These are phyloP conservation scores for Lagria hirta DNA, from an alignment of 2,888 invertebrate genomes.

Conservation along the genomic window DNA sequence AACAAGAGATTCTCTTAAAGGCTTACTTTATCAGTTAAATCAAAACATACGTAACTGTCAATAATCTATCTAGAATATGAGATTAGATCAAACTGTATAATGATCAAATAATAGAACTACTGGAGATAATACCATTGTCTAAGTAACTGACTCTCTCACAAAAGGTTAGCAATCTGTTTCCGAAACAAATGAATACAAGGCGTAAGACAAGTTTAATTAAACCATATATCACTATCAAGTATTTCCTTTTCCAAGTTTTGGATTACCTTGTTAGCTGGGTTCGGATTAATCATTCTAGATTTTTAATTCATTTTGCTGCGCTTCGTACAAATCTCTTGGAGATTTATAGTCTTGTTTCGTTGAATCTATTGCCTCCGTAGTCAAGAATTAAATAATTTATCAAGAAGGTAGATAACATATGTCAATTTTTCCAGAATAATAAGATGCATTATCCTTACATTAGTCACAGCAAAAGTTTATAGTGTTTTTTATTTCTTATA, in stretches of 20 bases:
- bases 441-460: too few relatives aligned
- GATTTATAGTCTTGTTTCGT: slow-evolving; percentile 43
- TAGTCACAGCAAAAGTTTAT: too few relatives aligned
- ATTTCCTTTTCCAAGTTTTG: slow-evolving; percentile 46
- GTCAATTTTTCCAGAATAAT: too few relatives aligned
- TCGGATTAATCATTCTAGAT: slow-evolving; percentile 52
- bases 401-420: too few relatives aligned
- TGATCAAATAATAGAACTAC: slow-evolving; percentile 40
- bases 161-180: slow-evolving; percentile 52
- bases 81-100: slow-evolving; percentile 20
- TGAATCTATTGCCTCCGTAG: slow-evolving; percentile 33
- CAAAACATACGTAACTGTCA: slow-evolving; percentile 23
- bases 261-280: slow-evolving; percentile 52
- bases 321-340: slow-evolving; percentile 40
- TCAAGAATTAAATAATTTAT: not conserved
- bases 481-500: too few relatives aligned
- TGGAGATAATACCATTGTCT: slow-evolving; percentile 43
- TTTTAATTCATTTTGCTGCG: slow-evolving; percentile 49
- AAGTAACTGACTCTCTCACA: slow-evolving; percentile 40
- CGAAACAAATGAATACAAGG: slow-evolving; percentile 55
- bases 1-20: too few relatives aligned
- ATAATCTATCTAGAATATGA: slow-evolving; percentile 9
- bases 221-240: slow-evolving; percentile 53
- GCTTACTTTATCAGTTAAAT: too few relatives aligned
- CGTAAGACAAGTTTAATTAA: slow-evolving; percentile 55